These are phyloP conservation scores for Valencia hispanica DNA, from an alignment of 2,797 vertebrate genomes.

Conservation along the genomic window DNA sequence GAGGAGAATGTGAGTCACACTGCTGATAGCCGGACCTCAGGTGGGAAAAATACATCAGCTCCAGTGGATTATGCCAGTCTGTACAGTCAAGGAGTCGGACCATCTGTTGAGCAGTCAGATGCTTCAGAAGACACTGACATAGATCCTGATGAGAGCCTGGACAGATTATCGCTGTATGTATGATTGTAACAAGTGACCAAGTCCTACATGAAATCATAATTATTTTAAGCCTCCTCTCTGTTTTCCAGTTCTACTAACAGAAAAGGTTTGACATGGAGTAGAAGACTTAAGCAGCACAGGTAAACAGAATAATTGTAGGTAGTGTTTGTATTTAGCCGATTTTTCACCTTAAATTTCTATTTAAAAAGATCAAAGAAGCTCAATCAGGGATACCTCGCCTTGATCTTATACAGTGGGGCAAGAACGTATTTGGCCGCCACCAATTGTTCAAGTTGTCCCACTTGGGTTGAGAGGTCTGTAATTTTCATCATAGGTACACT, in stretches of 20 bases:
- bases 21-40: constrained; percentile 42
- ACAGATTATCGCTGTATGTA: constrained; percentile 1
- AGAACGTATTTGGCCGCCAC: too few species aligned
- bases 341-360: too few species aligned
- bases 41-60: constrained; percentile 35
- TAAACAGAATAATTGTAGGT: constrained; percentile 56
- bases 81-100: constrained; percentile 77
- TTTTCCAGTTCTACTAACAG: constrained; percentile 42
- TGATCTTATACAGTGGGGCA: too few species aligned
- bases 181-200: background rate
- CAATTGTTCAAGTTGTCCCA: too few species aligned
- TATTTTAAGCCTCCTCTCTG: background rate
- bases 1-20: constrained; percentile 62
- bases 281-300: constrained; percentile 81
- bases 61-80: constrained; percentile 77
- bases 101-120: constrained; percentile 30
- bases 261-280: constrained; percentile 78
- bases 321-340: background rate
- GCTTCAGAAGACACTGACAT: constrained; percentile 23
- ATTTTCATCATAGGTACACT: too few species aligned
- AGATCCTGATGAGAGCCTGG: constrained; percentile 68
- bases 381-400: background rate
- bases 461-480: too few species aligned
- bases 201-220: background rate
- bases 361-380: background rate